Evolutionary conservation across 2,113 vertebrate genomes (phyloP), one percentile per base, ranked within the genome.

Genomic region (Machaerirhynchus nigripectus): DNA sequence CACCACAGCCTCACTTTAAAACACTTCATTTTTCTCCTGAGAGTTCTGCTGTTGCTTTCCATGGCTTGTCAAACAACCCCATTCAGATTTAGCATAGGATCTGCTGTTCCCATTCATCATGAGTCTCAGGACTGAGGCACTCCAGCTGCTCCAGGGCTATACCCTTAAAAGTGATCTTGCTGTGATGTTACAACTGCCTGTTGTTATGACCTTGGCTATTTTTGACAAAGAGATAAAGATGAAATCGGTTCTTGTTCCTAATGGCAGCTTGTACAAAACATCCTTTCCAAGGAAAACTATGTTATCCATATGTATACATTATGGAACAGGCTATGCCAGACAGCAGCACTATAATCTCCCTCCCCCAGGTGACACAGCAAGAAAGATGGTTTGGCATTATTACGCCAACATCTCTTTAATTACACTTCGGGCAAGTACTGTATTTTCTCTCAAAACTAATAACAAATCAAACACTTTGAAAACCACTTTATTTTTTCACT

Each of bases 121-220:
- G 15, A 83, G 84, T 13, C 81, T 80, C 67, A 18, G 61, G 81
- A 67, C 82, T 55, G 59, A 87, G 76, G 91, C 90, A 35, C 73
- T 94, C 74, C 93, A 90, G 78, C 88, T 93, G 88, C 88, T 96
- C 77, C 37, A 89, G 86, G 81, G 64, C 80, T 88, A 23, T 69
- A 55, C 86, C 94, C 81, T 92, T 87, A 69, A 82, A 87, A 24
- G 65, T 44, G 82, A 92, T 81, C 93, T 67, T 76, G 88, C 94
- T 94, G 92, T 42, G 91, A 95, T 74, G 63, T 74, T 89, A 47
- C 20, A 73, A 65, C 55, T 24, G 61, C 60, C 67, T 77, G 75
- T 87, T 81, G 55, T 61, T 86, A 49, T 31, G 88, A 95, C 90
- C 88, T 95, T 94, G 94, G 70, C 89, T 95, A 77, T 88, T 95